These are phyloP conservation scores for Artemia sp. DNA, from an alignment of 2,888 invertebrate species.

Conservation along the genomic window DNA sequence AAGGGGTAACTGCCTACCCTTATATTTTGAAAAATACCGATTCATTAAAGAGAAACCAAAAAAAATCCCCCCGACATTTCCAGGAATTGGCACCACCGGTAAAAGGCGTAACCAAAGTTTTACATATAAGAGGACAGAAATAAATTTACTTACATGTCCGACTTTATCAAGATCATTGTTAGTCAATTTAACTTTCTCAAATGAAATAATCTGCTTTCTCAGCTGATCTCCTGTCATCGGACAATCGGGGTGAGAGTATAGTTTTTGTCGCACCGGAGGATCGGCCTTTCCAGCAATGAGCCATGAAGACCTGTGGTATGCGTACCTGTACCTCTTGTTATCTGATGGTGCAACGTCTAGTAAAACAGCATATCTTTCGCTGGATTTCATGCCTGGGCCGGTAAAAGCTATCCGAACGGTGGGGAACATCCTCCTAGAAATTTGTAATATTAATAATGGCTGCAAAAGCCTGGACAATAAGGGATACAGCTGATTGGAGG, in stretches of 20 bases:
- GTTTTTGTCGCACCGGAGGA: slow-evolving; percentile 49
- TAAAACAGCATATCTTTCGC: slow-evolving; percentile 46
- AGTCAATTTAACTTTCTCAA: slow-evolving; percentile 66
- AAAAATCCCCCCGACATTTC: neutral
- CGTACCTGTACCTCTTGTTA: slow-evolving; percentile 58
- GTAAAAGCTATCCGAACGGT: slow-evolving; percentile 56
- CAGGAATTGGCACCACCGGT: no score
- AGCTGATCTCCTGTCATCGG: slow-evolving; percentile 63
- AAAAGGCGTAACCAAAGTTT: no score
- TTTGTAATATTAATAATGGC: no score
- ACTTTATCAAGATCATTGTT: slow-evolving; percentile 65
- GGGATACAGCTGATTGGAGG: no score
- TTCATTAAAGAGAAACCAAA: neutral
- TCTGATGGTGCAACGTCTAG: slow-evolving; percentile 65
- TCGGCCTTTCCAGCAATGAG: slow-evolving; percentile 64
- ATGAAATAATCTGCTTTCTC: slow-evolving; percentile 56
- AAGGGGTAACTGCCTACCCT: neutral
- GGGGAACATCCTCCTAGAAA: slow-evolving; percentile 61
- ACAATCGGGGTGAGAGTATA: slow-evolving; percentile 60
- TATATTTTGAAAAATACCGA: neutral
- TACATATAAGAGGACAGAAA: no score
- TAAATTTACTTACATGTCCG: slow-evolving; percentile 44
- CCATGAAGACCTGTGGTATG: slow-evolving; percentile 66
- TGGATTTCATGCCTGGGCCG: slow-evolving; percentile 12
- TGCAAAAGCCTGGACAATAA: no score